Percentiles rank a stretch among this genome's conserved stretches.
phyloP scores from a whole-genome alignment of 2,888 invertebrate species.

The Apoderus coryli region DNA sequence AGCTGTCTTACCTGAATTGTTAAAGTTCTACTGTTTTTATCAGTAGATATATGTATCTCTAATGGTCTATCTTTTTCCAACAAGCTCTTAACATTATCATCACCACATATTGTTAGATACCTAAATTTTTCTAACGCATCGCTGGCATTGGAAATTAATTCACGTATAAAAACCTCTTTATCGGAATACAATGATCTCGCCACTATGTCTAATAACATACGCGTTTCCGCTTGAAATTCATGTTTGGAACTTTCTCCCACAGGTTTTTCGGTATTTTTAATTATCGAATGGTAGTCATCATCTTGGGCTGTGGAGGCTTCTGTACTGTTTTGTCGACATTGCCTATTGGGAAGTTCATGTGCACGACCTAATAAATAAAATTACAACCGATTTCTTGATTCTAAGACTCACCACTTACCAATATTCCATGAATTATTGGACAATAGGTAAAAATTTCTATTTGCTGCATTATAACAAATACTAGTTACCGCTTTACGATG shows the following conservation, averaged over 20 bases:
- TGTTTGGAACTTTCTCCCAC: conserved; percentile 49
- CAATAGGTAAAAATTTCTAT: no score
- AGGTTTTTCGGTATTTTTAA: conserved; percentile 44
- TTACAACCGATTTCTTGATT: no score
- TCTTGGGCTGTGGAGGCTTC: conserved; percentile 28
- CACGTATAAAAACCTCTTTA: conserved; percentile 93
- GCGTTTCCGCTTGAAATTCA: conserved; percentile 94
- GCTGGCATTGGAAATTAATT: conserved; percentile 91
- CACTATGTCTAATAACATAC: conserved; percentile 91
- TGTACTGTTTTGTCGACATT: no score
- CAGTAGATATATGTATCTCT: conserved; percentile 79
- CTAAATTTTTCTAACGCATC: conserved; percentile 93
- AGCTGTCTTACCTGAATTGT: conserved; percentile 64
- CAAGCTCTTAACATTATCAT: conserved; percentile 33
- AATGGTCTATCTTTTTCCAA: conserved; percentile 49
- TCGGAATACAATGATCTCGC: conserved; percentile 95
- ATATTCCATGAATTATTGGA: no score
- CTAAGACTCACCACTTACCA: no score
- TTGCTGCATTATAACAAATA: no score
- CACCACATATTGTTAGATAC: conserved; percentile 51
- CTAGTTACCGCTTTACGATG: no score
- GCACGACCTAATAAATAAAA: no score
- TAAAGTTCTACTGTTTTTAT: conserved; percentile 71
- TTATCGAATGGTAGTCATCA: conserved; percentile 43
- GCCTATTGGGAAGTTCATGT: no score